phyloP scores from a whole-genome alignment of 2,888 invertebrate genomes.

The Atherix ibis region DNA sequence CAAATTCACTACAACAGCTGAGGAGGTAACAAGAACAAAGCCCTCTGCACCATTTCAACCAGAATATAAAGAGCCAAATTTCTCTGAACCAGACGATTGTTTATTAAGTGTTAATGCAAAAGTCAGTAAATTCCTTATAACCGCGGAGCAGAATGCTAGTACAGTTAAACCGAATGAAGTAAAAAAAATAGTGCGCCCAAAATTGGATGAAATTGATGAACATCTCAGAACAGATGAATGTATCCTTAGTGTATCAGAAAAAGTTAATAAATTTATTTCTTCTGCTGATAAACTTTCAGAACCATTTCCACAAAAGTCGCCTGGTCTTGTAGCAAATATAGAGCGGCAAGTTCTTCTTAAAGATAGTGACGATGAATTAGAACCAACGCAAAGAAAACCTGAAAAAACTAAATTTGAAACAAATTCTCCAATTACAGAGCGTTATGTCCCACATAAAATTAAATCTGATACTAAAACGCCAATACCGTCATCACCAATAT shows the following conservation, averaged over 20 bases:
- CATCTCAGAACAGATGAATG: constrained; percentile 43
- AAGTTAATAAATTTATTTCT: constrained; percentile 46
- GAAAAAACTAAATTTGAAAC: constrained; percentile 6
- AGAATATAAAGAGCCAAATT: constrained; percentile 16
- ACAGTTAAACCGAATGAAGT: constrained; percentile 19
- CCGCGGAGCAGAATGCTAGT: constrained; percentile 40
- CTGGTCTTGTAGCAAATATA: constrained; percentile 34
- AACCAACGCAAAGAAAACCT: constrained; percentile 8
- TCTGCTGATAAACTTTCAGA: constrained; percentile 40
- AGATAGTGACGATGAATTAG: constrained; percentile 7
- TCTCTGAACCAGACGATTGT: constrained; percentile 36
- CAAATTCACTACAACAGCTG: constrained; percentile 44
- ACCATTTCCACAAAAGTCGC: constrained; percentile 30
- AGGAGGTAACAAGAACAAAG: constrained; percentile 31
- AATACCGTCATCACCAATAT: constrained; percentile 19
- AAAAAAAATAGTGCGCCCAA: constrained; percentile 34
- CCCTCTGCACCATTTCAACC: constrained; percentile 24
- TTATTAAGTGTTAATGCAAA: constrained; percentile 47
- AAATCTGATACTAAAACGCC: constrained; percentile 6
- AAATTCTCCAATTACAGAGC: constrained; percentile 9
- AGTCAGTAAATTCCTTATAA: constrained; percentile 45
- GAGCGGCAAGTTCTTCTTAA: constrained; percentile 20
- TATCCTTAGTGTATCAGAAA: constrained; percentile 45
- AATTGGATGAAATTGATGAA: constrained; percentile 39
- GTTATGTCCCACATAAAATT: constrained; percentile 9